These are phyloP conservation scores for Rhagium mordax DNA, from an alignment of 2,888 invertebrate species.

Conservation along the genomic window DNA sequence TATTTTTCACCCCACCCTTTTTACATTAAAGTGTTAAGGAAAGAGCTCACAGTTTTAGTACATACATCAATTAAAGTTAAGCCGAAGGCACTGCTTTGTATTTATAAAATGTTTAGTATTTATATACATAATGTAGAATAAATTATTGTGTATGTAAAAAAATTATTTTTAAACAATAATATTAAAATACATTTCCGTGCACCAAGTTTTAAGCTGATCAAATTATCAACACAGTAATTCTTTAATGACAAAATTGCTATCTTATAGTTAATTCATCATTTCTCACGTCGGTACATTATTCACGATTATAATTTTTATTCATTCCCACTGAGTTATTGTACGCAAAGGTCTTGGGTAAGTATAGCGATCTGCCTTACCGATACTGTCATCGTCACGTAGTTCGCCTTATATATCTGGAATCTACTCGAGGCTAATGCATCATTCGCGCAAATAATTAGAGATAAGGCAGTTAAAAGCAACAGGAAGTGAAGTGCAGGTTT, in stretches of 20 bases:
- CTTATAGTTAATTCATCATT: constrained; percentile 25
- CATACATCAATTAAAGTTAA: too few relatives aligned
- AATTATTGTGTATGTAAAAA: too few relatives aligned
- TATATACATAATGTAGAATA: too few relatives aligned
- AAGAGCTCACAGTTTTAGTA: too few relatives aligned
- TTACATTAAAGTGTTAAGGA: too few relatives aligned
- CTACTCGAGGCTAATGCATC: constrained; percentile 25
- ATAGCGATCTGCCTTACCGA: constrained; percentile 35
- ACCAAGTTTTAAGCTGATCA: not conserved
- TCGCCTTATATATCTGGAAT: constrained; percentile 21
- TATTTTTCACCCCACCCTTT: too few relatives aligned
- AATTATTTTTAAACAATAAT: too few relatives aligned
- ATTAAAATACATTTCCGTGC: not conserved
- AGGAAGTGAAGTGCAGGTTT: constrained; percentile 12
- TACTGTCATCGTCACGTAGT: constrained; percentile 32
- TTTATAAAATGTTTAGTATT: too few relatives aligned
- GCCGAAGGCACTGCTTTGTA: too few relatives aligned
- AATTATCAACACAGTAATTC: not conserved
- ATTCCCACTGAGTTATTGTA: constrained; percentile 24
- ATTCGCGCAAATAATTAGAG: constrained; percentile 27
- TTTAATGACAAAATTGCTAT: constrained; percentile 6
- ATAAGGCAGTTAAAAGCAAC: constrained; percentile 4
- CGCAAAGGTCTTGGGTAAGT: constrained; percentile 6
- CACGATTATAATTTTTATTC: constrained; percentile 29
- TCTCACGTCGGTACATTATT: constrained; percentile 3